Conservation (phyloP, 2,113 vertebrate genomes). For the Hippolais icterina region DNA sequence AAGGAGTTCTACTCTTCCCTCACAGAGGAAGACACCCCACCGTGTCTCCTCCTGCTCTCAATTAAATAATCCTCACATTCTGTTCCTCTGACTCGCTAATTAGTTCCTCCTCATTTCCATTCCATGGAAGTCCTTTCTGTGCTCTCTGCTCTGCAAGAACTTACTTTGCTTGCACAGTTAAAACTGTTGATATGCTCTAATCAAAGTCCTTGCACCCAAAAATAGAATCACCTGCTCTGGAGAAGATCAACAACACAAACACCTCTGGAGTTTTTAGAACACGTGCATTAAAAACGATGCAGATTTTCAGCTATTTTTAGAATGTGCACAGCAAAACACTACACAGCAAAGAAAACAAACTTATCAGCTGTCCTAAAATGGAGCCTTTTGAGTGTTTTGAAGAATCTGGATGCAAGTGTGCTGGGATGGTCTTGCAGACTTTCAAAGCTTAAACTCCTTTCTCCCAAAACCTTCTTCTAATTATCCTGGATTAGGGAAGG, state of each 20-base stretch:
- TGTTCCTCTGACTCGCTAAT: background rate
- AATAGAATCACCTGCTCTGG: background rate
- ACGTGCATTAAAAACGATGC: background rate
- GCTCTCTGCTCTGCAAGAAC: background rate
- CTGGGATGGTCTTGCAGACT: background rate
- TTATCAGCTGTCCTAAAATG: background rate
- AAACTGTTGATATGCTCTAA: background rate
- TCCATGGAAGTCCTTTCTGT: fast-evolving
- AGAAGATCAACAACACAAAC: background rate
- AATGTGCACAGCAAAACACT: background rate
- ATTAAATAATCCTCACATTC: background rate
- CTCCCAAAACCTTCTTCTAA: background rate
- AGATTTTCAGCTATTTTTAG: background rate
- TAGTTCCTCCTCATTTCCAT: background rate
- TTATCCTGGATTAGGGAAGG: background rate
- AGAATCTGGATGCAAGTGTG: background rate
- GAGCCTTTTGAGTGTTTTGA: background rate
- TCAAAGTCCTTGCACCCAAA: background rate
- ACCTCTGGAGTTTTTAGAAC: background rate
- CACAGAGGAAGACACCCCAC: background rate
- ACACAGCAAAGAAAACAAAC: background rate
- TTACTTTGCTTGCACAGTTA: background rate
- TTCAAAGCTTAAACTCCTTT: background rate
- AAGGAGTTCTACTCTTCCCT: background rate
- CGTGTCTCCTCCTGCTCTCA: background rate